Conservation (phyloP, 2,797 vertebrate species). For the Poeciliopsis turneri region DNA sequence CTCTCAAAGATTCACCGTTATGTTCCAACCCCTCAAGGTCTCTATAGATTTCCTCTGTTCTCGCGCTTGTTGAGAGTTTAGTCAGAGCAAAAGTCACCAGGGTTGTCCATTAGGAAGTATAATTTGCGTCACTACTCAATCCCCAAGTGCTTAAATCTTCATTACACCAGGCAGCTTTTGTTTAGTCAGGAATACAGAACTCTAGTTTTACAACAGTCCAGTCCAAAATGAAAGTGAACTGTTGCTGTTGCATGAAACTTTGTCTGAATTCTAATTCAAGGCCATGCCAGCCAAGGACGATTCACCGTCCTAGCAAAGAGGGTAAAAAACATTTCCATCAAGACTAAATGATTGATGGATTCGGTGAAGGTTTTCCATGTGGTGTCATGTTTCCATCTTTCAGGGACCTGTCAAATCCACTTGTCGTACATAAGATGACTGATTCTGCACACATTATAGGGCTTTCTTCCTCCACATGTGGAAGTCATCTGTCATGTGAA, state of each 20-base stretch:
- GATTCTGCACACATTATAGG: constrained; percentile 59
- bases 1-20: constrained; percentile 44
- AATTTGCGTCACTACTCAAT: constrained; percentile 24
- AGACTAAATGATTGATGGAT: constrained; percentile 75
- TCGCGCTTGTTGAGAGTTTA: constrained; percentile 41
- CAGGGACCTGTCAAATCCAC: constrained; percentile 74
- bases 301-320: constrained; percentile 64
- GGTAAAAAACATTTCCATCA: constrained; percentile 61
- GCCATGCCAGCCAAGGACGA: constrained; percentile 42
- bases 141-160: constrained; percentile 13
- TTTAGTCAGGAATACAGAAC: constrained; percentile 14
- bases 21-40: constrained; percentile 39
- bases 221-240: constrained; percentile 25
- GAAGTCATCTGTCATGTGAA: constrained; percentile 55
- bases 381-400: constrained; percentile 77
- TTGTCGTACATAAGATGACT: constrained; percentile 68
- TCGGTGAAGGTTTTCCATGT: constrained; percentile 67
- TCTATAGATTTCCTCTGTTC: constrained; percentile 42
- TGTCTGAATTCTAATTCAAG: constrained; percentile 57
- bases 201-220: constrained; percentile 11
- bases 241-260: constrained; percentile 37
- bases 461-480: constrained; percentile 43
- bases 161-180: constrained; percentile 4
- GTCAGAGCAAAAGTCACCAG: constrained; percentile 45
- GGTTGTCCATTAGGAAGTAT: constrained; percentile 32